Evolutionary conservation across 2,113 vertebrate genomes (phyloP).

Genomic region (Porphyrio hochstetteri): DNA sequence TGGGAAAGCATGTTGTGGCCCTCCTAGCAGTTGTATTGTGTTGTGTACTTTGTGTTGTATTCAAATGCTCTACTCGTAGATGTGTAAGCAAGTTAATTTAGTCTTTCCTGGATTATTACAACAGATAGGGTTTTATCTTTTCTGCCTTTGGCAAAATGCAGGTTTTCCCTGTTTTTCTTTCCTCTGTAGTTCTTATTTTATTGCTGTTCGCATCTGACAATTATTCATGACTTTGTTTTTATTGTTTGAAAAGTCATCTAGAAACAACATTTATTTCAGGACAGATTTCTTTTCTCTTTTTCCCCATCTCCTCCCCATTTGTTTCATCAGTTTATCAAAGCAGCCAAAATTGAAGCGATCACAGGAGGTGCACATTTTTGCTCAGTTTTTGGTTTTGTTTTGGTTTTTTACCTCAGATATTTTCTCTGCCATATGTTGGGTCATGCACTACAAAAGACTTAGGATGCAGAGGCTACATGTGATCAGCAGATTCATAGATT

Average conservation of each 20-base stretch:
- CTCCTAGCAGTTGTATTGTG: background rate
- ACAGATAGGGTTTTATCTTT: background rate
- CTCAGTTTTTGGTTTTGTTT: background rate
- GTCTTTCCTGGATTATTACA: background rate
- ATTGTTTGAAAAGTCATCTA: constrained; percentile 18
- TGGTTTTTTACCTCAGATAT: constrained; percentile 4
- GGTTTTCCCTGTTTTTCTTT: background rate
- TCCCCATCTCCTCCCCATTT: background rate
- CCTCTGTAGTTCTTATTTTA: background rate
- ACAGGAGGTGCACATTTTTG: constrained; percentile 12
- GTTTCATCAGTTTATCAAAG: background rate
- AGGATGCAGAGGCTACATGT: background rate
- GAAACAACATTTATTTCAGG: background rate
- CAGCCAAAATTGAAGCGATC: constrained; percentile 7
- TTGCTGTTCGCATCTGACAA: background rate
- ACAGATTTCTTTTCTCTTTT: background rate
- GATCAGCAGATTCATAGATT: constrained; percentile 57
- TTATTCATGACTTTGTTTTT: background rate
- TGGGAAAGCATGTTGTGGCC: background rate
- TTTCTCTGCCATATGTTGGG: constrained; percentile 65
- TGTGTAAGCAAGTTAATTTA: background rate
- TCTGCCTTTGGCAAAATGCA: background rate
- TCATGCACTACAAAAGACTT: constrained; percentile 54
- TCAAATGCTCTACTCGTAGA: background rate
- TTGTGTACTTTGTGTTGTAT: background rate